phyloP scores from a whole-genome alignment of 1,140 invertebrate genomes.

The Pseudomyrmex concolor region DNA sequence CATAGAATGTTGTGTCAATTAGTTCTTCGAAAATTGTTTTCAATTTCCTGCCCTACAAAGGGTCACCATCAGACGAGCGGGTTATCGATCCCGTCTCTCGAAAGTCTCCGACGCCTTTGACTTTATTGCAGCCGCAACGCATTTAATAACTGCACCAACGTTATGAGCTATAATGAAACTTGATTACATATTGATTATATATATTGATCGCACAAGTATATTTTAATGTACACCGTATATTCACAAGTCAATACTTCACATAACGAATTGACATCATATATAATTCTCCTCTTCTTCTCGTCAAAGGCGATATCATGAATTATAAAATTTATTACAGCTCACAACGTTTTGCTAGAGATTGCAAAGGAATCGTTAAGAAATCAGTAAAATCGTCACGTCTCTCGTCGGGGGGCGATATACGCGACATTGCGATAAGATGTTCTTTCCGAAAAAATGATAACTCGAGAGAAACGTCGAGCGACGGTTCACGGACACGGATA shows the following conservation, averaged over 20 bases:
- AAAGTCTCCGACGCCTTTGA: neutral
- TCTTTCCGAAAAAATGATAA: constrained; percentile 20
- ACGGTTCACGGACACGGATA: constrained; percentile 22
- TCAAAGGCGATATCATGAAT: neutral
- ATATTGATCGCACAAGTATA: constrained; percentile 13
- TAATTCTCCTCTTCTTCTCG: neutral
- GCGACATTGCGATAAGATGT: constrained; percentile 26
- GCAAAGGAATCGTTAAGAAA: constrained; percentile 20
- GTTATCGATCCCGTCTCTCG: constrained; percentile 33
- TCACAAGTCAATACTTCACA: neutral
- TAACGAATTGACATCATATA: constrained; percentile 32
- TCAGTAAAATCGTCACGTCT: constrained; percentile 45
- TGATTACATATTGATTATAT: neutral
- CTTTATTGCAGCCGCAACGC: neutral
- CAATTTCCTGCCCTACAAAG: neutral
- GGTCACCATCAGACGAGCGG: neutral
- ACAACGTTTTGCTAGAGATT: constrained; percentile 4
- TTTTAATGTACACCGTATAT: constrained; percentile 1
- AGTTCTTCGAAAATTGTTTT: neutral
- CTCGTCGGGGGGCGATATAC: constrained; percentile 3
- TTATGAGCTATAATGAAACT: constrained; percentile 18
- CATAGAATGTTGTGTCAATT: neutral
- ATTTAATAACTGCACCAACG: neutral
- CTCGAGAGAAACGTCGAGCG: constrained; percentile 8
- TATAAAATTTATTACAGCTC: constrained; percentile 22